Base-by-base conservation (phyloP, 2,888 invertebrate genomes). In the Sthenelais limicola region DNA sequence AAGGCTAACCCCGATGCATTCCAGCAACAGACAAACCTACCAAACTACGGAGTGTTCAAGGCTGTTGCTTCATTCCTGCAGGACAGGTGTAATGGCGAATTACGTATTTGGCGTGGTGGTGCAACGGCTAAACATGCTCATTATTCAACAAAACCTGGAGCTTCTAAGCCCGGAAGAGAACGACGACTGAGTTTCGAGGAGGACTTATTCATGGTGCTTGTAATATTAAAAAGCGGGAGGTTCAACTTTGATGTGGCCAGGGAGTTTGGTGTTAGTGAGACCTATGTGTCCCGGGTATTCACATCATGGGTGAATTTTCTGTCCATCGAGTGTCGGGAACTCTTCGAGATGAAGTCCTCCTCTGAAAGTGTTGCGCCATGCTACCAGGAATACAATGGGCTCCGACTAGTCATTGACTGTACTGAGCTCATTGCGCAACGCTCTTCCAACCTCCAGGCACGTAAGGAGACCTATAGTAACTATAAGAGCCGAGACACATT, bases 401-500 rank as follows among this genome's bases (percentile, higher is more conserved):
- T 49, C n/a, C 47, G 33, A 49, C 9, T 68, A 1, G 43, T 68
- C 1, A 26, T 68, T 26, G 75, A 75, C 51, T 73, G 75, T 21
- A 75, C 71, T 3, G 73, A 73, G 58, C 26, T 71, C 21, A 51
- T 69, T 58, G 38, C 70, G 3, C 43, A 73, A 47, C 54, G 68
- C n/a, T 68, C 75, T n/a, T 58, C 56, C 15, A 54, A 71, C 30
- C 58, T 68, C 12, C 58, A 68, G 30, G 72, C 72, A 12, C 21
- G 56, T 9, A 73, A 74, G 30, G 73, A 72, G 33, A 51, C 68
- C 18, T 76, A 51, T 33, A 66, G 54, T 15, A 68, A 71, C 32
- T 76, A 76, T 62, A 76, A 76, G 33, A 56, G 72, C 30, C 74
- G 18, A 52, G 33, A 43, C 21, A 69, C 32, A 0, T 15, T 69